Evolutionary conservation across 2,888 invertebrate genomes (phyloP).

Genomic region (Protonemura montana): DNA sequence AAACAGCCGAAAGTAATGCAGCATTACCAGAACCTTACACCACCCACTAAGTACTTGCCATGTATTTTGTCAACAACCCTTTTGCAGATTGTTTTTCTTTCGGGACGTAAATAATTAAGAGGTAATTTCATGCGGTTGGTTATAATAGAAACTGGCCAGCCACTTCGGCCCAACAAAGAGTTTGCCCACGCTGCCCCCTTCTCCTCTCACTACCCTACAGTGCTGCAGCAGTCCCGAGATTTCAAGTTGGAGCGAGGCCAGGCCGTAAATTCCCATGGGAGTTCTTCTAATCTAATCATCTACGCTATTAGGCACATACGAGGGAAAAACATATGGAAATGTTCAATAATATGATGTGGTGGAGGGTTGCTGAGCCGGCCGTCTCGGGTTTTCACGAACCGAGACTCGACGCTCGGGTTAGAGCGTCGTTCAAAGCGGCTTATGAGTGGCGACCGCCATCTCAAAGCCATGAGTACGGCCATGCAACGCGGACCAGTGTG

Average conservation of each 20-base stretch:
- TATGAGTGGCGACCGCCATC: background rate
- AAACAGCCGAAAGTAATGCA: background rate
- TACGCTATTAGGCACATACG: constrained; percentile 14
- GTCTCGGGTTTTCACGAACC: background rate
- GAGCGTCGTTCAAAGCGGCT: background rate
- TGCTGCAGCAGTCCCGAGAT: background rate
- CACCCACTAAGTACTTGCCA: background rate
- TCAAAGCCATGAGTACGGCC: background rate
- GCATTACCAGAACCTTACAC: background rate
- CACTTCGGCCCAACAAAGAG: background rate
- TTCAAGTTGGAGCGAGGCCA: background rate
- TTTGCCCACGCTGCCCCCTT: background rate
- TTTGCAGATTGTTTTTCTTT: constrained; percentile 12
- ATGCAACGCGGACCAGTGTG: background rate
- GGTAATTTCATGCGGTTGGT: background rate
- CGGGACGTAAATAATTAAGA: background rate
- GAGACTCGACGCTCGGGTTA: background rate
- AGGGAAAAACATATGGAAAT: constrained; percentile 20
- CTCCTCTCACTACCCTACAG: no score
- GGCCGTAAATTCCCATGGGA: constrained; percentile 28
- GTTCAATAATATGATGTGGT: constrained; percentile 20
- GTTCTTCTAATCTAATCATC: constrained; percentile 22
- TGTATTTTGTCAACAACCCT: background rate
- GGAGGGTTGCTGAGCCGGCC: background rate
- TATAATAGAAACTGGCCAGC: background rate